Evolutionary conservation across 2,113 vertebrate genomes (phyloP), one percentile per base, ranked within the genome.

Genomic region (Connochaetes taurinus): DNA sequence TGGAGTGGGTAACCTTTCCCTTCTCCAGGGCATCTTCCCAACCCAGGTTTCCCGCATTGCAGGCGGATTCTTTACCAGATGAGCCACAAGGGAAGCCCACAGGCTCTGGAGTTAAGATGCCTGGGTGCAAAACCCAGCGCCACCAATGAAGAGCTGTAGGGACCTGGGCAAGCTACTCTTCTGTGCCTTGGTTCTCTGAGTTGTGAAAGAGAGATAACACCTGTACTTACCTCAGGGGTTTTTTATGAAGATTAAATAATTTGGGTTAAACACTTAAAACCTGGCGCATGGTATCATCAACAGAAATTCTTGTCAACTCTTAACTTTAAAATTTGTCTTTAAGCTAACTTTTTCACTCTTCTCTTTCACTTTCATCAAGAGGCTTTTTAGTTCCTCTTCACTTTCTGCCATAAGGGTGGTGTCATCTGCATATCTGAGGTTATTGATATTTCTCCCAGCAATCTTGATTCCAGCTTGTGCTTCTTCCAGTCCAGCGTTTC

Each of bases 231-330:
- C 57, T 83, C 74, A 33, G 21, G 84, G 60, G 16, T 8, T 94
- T 95, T 80, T 58, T 87, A 67, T 82, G 47, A 91, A 40, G 33
- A 58, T 78, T 91, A 94, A 90, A 80, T 80, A 88, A 57, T 74
- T 81, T 86, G 53, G 40, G 9, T 82, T 87, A 91, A 87, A 62
- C 40, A 33, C 16, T 90, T 94, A 87, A 91, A 96, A 47, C 67
- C 25, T 57, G 53, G 50, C 1, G 7, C 8, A 47, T 9, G 23
- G 12, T 33, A 10, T 36, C 81, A 93, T 23, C 43, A 55, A 67
- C 31, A 81, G 47, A 80, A 78, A 55, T 57, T 52, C n/a, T 5
- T 92, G 23, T 53, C 27, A 81, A 57, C 2, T 43, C 17, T 58
- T 55, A 76, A 40, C 40, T 86, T 97, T 74, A 87, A 43, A 74